Base-by-base conservation (phyloP, 2,113 vertebrate species). In the Ammospiza caudacuta region DNA sequence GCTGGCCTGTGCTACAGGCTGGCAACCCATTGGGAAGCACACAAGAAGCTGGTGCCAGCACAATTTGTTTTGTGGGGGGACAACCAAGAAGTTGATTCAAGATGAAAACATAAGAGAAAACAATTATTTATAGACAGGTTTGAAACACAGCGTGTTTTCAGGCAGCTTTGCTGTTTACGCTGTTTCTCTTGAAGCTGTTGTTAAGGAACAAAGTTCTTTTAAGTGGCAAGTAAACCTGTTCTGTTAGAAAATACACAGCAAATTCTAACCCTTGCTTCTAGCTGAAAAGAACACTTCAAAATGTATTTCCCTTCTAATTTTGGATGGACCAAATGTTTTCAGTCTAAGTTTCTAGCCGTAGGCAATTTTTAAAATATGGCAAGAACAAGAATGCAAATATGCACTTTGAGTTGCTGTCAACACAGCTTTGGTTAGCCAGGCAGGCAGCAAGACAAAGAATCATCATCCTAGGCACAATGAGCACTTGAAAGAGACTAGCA, bases 351-450 rank as follows among this genome's bases (percentile, higher is more conserved):
- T 91, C 68, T n/a, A 90, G 85, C 90, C 0, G 0, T 16, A 54
- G 83, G 76, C 69, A 70, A 86, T 74, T 95, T 85, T 91, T 86
- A 88, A 57, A 92, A 75, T 41, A 78, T 5, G 4, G 57, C 43
- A 86, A 90, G 64, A 91, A 52, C 64, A 84, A 77, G 61, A 89
- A 83, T 0, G 1, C 47, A 87, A 95, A 72, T 29, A 75, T 0
- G n/a, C 64, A 43, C 61, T 93, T 83, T 52, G 64, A 92, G 64
- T 46, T 90, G 85, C 81, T 87, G 87, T 90, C 91, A 94, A 20
- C 74, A 52, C 25, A 74, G 68, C 72, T 95, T 87, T 89, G 67
- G 90, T 88, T 73, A 91, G 73, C 73, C 90, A 83, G 79, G 46
- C 54, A 78, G 85, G 81, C 77, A 95, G 70, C 52, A 81, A 87